Percentiles rank a stretch among this genome's conserved stretches.
Evolutionary conservation across 2,888 invertebrate genomes (phyloP).

Genomic region (Cephus spinipes): DNA sequence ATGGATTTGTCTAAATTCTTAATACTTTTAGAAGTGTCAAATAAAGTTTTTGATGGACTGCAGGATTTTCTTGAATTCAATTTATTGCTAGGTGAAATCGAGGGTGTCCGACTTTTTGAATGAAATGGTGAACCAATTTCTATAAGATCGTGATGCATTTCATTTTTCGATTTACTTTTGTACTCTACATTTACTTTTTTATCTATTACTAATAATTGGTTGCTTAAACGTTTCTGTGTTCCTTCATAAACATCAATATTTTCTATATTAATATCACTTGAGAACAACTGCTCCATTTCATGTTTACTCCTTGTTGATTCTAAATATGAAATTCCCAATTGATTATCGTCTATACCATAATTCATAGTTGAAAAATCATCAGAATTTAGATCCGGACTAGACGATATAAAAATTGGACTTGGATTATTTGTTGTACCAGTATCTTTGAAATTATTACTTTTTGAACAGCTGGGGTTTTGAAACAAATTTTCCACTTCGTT

Average conservation of each 20-base stretch:
- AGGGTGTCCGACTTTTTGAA: neutral
- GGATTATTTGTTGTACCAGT: conserved; percentile 2
- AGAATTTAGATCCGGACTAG: conserved; percentile 29
- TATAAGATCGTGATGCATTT: neutral
- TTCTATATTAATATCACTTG: neutral
- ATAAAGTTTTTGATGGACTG: conserved; percentile 13
- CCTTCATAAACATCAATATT: neutral
- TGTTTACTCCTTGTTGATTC: neutral
- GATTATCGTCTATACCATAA: neutral
- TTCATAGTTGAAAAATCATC: conserved; percentile 9
- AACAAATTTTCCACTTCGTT: neutral
- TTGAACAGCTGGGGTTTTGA: neutral
- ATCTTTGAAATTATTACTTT: neutral
- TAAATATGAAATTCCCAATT: neutral
- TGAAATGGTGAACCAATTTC: neutral
- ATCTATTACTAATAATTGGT: neutral
- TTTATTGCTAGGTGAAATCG: neutral
- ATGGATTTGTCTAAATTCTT: neutral
- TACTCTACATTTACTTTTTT: neutral
- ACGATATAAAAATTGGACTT: conserved; percentile 37
- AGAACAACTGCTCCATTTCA: neutral
- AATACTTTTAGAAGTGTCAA: neutral
- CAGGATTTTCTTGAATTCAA: neutral
- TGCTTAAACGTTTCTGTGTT: neutral
- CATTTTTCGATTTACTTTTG: neutral